Conservation (phyloP, 2,888 invertebrate genomes). For the Meganola albula region DNA sequence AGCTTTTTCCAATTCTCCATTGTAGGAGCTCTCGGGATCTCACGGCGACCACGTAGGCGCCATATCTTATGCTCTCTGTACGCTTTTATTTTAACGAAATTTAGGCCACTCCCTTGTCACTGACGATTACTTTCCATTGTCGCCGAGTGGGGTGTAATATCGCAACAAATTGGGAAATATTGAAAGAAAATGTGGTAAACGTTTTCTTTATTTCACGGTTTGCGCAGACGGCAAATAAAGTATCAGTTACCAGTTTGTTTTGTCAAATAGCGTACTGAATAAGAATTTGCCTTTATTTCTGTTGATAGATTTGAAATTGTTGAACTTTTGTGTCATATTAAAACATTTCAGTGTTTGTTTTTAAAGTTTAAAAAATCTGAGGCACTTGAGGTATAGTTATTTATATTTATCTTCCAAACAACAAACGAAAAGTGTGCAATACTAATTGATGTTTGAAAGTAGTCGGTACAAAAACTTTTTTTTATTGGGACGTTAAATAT, state of each 20-base stretch:
- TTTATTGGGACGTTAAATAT: too few species aligned
- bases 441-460: too few species aligned
- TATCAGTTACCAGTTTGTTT: conserved; percentile 31
- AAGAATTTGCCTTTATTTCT: too few species aligned
- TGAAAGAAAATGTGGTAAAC: conserved; percentile 71
- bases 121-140: conserved; percentile 74
- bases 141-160: conserved; percentile 54
- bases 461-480: too few species aligned
- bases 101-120: conserved; percentile 68
- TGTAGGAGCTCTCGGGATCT: conserved; percentile 63
- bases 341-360: too few species aligned
- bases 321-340: too few species aligned
- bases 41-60: conserved; percentile 74
- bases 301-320: too few species aligned
- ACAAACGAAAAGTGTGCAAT: too few species aligned
- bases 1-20: conserved; percentile 78
- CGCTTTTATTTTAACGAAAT: conserved; percentile 78
- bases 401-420: too few species aligned
- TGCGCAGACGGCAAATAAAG: too few species aligned
- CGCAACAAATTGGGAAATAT: conserved; percentile 74
- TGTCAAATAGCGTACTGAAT: conserved; percentile 13
- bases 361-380: too few species aligned
- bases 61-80: conserved; percentile 72
- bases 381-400: too few species aligned
- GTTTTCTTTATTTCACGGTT: conserved; percentile 46